Conservation (phyloP, 2,113 vertebrate species). For the Cynocephalus volans region DNA sequence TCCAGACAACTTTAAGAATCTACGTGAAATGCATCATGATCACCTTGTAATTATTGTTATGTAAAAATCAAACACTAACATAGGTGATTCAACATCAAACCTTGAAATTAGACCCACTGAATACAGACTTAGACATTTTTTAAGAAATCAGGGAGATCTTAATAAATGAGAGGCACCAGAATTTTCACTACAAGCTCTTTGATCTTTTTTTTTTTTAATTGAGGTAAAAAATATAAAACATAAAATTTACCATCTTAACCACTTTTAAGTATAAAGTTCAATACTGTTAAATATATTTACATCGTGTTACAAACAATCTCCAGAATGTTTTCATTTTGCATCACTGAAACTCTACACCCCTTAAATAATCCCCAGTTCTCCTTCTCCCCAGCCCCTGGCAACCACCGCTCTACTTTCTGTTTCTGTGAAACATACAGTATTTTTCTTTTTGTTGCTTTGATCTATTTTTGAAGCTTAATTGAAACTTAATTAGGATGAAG, state of each 20-base stretch:
- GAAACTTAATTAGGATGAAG: constrained; percentile 53
- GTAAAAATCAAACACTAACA: background rate
- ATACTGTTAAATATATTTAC: background rate
- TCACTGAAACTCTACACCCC: constrained; percentile 41
- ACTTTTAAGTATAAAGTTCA: background rate
- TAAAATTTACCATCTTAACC: background rate
- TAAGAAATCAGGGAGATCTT: background rate
- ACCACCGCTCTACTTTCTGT: constrained; percentile 24
- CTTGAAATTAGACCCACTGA: background rate
- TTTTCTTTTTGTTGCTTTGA: constrained; percentile 21
- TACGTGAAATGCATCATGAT: background rate
- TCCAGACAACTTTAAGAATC: background rate
- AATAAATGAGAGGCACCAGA: background rate
- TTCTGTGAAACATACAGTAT: background rate
- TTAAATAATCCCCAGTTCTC: constrained; percentile 26
- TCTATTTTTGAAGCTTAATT: constrained; percentile 1
- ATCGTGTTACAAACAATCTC: background rate
- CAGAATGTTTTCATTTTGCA: background rate
- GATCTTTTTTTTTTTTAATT: background rate
- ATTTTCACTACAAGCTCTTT: constrained; percentile 4
- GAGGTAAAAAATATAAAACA: background rate
- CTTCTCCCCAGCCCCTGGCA: background rate
- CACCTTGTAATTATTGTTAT: background rate
- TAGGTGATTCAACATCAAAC: background rate
- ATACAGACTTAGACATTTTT: background rate